Conservation (phyloP, 2,888 invertebrate species). For the Parascotia fuliginaria region DNA sequence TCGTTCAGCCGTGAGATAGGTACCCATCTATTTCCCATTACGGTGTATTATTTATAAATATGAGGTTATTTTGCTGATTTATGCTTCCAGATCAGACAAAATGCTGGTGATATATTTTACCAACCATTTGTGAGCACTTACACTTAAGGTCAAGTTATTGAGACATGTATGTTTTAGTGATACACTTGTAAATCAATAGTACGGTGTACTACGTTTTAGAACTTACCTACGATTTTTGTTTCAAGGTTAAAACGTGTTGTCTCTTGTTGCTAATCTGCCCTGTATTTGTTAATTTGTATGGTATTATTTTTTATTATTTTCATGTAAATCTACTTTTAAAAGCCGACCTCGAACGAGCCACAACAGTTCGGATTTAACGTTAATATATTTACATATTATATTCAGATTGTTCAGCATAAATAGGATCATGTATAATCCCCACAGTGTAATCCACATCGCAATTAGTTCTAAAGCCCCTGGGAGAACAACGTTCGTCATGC, state of each 20-base stretch:
- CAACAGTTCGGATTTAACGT: not conserved
- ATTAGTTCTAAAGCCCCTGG: conserved; percentile 3
- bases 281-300: conserved; percentile 36
- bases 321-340: conserved; percentile 1
- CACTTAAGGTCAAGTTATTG: no score
- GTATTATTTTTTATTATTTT: conserved; percentile 25
- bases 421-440: conserved; percentile 1
- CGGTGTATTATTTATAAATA: conserved; percentile 1
- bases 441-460: not conserved
- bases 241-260: conserved; percentile 23
- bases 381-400: not conserved
- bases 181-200: not conserved
- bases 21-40: not conserved
- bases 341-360: no score
- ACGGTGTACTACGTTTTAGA: not conserved
- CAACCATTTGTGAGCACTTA: no score
- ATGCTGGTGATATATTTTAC: not conserved
- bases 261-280: conserved; percentile 24
- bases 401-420: not conserved
- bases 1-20: not conserved
- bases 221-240: conserved; percentile 15
- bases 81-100: not conserved
- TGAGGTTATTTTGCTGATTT: not conserved
- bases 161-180: not conserved
- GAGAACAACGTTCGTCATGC: not conserved